Percentiles rank a stretch among this genome's conserved stretches.
These are phyloP conservation scores for Nephrotoma flavescens DNA, from an alignment of 2,888 invertebrate species.

Conservation along the genomic window DNA sequence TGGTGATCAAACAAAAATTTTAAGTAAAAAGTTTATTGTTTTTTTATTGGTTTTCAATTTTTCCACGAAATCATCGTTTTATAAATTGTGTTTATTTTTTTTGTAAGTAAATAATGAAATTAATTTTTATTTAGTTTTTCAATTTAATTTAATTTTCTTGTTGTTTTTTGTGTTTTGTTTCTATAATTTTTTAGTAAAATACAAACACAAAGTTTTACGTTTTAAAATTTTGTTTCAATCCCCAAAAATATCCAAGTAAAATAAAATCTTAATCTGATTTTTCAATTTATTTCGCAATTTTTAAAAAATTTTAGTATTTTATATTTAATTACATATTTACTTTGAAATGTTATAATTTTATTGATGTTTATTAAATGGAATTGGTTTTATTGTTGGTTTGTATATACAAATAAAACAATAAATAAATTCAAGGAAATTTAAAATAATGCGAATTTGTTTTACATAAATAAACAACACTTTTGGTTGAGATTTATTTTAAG, in stretches of 20 bases:
- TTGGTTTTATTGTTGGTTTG: no score
- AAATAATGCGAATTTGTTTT: no score
- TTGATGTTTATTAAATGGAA: no score
- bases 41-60: not conserved
- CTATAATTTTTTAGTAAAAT: not conserved
- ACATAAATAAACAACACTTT: no score
- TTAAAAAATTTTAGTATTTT: no score
- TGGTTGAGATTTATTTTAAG: no score
- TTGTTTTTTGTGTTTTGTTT: not conserved
- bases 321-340: no score
- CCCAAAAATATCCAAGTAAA: not conserved
- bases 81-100: not conserved
- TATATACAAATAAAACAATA: no score
- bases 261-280: not conserved
- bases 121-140: not conserved
- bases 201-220: not conserved
- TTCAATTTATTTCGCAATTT: not conserved
- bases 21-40: not conserved
- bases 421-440: no score
- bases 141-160: not conserved
- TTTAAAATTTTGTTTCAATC: not conserved
- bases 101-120: not conserved
- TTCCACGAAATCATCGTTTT: not conserved
- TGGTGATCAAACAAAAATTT: not conserved
- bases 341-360: no score